phyloP scores from a whole-genome alignment of 2,797 vertebrate genomes.

The Jordanella pulchra region DNA sequence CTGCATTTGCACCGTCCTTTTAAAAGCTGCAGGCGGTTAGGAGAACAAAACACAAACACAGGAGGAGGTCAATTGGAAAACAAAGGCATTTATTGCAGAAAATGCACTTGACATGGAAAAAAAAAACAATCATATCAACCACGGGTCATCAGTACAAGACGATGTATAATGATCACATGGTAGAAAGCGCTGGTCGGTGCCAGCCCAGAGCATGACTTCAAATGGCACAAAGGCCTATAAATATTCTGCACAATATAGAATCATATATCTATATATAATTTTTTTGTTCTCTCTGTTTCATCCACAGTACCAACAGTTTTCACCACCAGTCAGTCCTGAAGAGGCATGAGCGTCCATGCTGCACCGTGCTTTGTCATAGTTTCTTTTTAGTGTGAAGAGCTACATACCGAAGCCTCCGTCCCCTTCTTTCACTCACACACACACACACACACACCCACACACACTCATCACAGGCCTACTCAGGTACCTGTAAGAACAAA shows the following conservation, averaged over 20 bases:
- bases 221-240: constrained; percentile 82
- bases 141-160: constrained; percentile 85
- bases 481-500: constrained; percentile 73
- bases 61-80: constrained; percentile 62
- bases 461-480: constrained; percentile 37
- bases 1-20: neutral
- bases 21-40: constrained; percentile 13
- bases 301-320: constrained; percentile 47
- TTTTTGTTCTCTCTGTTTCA: constrained; percentile 47
- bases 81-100: constrained; percentile 88
- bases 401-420: constrained; percentile 66
- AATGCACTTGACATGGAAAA: constrained; percentile 86
- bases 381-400: constrained; percentile 65
- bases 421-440: neutral
- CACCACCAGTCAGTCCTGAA: constrained; percentile 40
- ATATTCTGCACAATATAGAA: constrained; percentile 84
- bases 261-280: constrained; percentile 66
- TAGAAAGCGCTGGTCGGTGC: constrained; percentile 68
- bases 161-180: constrained; percentile 83
- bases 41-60: constrained; percentile 5
- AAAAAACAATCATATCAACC: constrained; percentile 82
- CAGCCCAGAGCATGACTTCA: constrained; percentile 75
- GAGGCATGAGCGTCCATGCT: constrained; percentile 50
- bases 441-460: constrained; percentile 19
- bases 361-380: constrained; percentile 51